Evolutionary conservation across 1,140 invertebrate species (phyloP).

Genomic region (Panulirus ornatus): DNA sequence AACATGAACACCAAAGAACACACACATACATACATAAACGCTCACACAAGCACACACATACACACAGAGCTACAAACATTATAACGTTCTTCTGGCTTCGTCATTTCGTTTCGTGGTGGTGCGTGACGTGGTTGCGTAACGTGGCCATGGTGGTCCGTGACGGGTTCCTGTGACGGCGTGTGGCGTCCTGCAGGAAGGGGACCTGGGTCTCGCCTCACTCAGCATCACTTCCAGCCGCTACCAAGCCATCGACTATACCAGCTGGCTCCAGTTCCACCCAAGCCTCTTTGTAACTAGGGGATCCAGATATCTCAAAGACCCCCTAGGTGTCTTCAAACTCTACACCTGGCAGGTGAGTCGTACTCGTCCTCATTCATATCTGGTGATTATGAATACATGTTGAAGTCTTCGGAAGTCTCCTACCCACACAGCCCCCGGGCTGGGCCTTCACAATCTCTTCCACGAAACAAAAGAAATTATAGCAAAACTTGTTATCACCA

Average conservation of each 20-base stretch:
- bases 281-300: conserved; percentile 52
- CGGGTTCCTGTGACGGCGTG: no score
- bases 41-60: not conserved
- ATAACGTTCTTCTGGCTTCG: not conserved
- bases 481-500: no score
- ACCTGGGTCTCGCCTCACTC: conserved; percentile 56
- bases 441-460: no score
- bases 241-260: conserved; percentile 57
- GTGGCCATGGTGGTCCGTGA: no score
- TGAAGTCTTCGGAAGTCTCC: no score
- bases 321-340: conserved; percentile 30
- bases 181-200: conserved; percentile 56
- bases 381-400: no score
- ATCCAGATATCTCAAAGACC: conserved; percentile 44
- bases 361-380: no score
- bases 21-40: not conserved
- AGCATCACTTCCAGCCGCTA: conserved; percentile 43
- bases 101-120: not conserved
- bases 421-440: no score
- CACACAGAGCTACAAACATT: not conserved
- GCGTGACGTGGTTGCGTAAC: no score
- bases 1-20: no score
- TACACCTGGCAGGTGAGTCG: conserved; percentile 46
- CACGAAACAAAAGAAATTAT: no score
- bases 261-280: conserved; percentile 39